Conservation (phyloP, 1,140 invertebrate genomes). For the Aricia agestis region DNA sequence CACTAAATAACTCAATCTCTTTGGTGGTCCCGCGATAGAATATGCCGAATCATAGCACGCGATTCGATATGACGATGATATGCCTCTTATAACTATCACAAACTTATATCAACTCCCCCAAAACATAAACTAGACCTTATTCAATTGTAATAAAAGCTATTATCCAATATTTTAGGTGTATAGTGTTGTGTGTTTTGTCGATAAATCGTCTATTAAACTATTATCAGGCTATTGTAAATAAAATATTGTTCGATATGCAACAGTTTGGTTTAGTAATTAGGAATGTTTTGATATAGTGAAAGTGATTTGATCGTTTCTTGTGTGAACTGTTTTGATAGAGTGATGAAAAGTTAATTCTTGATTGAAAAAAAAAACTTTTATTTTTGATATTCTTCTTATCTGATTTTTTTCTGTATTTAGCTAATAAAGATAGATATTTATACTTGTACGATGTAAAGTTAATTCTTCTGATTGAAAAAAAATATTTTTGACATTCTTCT, state of each 20-base stretch:
- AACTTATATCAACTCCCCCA: conserved; percentile 25
- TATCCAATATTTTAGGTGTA: background rate
- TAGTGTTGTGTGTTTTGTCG: conserved; percentile 29
- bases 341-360: background rate
- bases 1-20: conserved; percentile 37
- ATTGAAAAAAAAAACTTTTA: no score
- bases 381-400: no score
- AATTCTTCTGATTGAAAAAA: no score
- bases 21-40: conserved; percentile 65
- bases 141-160: conserved; percentile 28
- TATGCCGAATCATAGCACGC: conserved; percentile 71
- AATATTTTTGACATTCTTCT: no score
- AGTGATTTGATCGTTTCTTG: conserved; percentile 12
- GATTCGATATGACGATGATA: conserved; percentile 70
- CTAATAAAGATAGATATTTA: no score
- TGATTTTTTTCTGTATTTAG: no score
- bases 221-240: conserved; percentile 67
- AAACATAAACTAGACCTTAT: conserved; percentile 26
- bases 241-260: conserved; percentile 61
- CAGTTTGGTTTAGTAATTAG: conserved; percentile 40
- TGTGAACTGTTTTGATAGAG: background rate
- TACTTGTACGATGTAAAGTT: no score
- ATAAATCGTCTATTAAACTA: conserved; percentile 72
- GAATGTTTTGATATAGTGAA: conserved; percentile 16
- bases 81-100: conserved; percentile 53